A percentile compares a stretch with the other conserved stretches of the same genome.
phyloP scores from a whole-genome alignment of 2,797 vertebrate species.

The Malurus leucopterus region DNA sequence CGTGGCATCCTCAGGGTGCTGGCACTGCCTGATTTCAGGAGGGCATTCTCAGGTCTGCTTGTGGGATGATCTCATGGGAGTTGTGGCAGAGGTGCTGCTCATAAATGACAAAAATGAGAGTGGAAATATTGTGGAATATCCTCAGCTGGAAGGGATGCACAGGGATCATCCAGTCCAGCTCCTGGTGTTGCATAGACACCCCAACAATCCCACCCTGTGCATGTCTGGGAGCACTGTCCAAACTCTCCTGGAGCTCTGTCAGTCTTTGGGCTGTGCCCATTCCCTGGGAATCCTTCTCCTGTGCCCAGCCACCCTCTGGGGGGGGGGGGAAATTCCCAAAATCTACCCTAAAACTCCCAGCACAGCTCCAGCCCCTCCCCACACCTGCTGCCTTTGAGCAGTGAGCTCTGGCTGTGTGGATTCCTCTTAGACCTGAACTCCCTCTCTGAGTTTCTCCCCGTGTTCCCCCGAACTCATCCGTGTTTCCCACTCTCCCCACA shows the following conservation, averaged over 20 bases:
- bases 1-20: fast-evolving
- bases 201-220: not conserved
- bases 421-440: not conserved
- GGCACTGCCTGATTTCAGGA: not conserved
- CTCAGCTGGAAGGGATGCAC: not conserved
- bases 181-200: not conserved
- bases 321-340: not conserved
- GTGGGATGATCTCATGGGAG: not conserved
- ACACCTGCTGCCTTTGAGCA: fast-evolving
- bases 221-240: fast-evolving
- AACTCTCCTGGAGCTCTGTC: not conserved
- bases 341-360: not conserved
- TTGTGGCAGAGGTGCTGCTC: not conserved
- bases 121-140: fast-evolving
- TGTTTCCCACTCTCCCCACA: not conserved
- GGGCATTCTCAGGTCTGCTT: fast-evolving
- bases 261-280: fast-evolving
- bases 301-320: not conserved
- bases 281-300: not conserved
- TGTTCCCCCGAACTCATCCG: not conserved
- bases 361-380: not conserved
- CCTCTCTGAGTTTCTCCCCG: not conserved
- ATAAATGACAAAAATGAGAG: not conserved
- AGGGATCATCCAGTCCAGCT: not conserved
- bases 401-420: fast-evolving